Conservation (phyloP, 2,888 invertebrate genomes). For the Pyrocoelia pectoralis region DNA sequence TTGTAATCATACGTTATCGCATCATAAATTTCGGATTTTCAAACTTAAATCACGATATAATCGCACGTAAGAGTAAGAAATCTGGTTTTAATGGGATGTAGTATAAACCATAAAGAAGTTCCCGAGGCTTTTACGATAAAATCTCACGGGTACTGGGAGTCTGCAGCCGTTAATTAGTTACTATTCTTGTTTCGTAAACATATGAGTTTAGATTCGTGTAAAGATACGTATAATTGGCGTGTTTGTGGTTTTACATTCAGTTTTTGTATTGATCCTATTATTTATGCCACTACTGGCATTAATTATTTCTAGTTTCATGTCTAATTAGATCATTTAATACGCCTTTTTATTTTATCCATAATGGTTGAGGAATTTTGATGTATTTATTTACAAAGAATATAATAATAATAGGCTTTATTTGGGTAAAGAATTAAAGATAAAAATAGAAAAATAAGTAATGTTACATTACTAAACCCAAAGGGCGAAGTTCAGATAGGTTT, state of each 20-base stretch:
- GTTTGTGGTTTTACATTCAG: slow-evolving; percentile 15
- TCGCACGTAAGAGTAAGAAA: slow-evolving; percentile 33
- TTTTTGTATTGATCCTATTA: slow-evolving; percentile 3
- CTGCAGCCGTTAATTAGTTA: slow-evolving; percentile 35
- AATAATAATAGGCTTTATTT: no score
- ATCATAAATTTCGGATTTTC: slow-evolving; percentile 35
- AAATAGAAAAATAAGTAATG: no score
- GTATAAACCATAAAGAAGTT: slow-evolving; percentile 37
- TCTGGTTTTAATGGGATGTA: slow-evolving; percentile 37
- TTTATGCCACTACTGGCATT: not conserved
- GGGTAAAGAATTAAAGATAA: no score
- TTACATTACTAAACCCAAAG: no score
- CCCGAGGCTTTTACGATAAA: slow-evolving; percentile 30
- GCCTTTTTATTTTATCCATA: no score
- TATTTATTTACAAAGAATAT: no score
- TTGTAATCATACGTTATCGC: slow-evolving; percentile 35
- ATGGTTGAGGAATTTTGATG: no score
- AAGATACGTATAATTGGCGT: slow-evolving; percentile 29
- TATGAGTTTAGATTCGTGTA: slow-evolving; percentile 27
- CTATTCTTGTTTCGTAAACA: slow-evolving; percentile 36
- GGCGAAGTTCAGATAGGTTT: no score
- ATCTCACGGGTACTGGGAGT: slow-evolving; percentile 30
- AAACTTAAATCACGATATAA: slow-evolving; percentile 35
- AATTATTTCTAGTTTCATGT: not conserved
- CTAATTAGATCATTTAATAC: not conserved